phyloP scores from a whole-genome alignment of 92 coral and sea anemone species.

The Umimayanthus chanpuru region DNA sequence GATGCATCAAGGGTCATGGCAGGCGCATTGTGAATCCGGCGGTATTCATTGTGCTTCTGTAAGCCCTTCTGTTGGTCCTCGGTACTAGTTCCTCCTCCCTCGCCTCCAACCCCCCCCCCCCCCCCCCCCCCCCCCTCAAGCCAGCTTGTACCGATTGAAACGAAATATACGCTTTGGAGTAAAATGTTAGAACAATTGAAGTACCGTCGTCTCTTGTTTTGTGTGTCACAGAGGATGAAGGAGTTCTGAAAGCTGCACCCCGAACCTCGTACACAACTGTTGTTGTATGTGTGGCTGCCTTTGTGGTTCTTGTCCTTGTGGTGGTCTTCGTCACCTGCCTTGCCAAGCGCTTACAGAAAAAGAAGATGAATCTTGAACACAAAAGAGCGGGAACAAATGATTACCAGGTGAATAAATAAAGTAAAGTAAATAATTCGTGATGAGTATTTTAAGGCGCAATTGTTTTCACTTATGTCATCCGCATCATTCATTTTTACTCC shows the following conservation, averaged over 20 bases:
- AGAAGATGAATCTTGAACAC: constrained; percentile 70
- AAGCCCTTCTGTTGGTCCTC: too few relatives aligned
- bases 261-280: constrained; percentile 55
- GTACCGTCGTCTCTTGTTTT: neutral
- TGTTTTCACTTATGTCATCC: neutral
- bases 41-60: too few relatives aligned
- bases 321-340: constrained; percentile 45
- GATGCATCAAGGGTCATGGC: too few relatives aligned
- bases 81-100: too few relatives aligned
- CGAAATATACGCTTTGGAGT: too few relatives aligned
- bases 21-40: too few relatives aligned
- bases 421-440: neutral
- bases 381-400: constrained; percentile 56
- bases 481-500: too few relatives aligned
- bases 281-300: constrained; percentile 51
- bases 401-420: constrained; percentile 59
- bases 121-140: too few relatives aligned
- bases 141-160: too few relatives aligned
- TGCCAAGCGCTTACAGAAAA: constrained; percentile 72
- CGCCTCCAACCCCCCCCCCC: too few relatives aligned
- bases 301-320: constrained; percentile 57
- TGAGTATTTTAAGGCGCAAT: neutral
- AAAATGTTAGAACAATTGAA: too few relatives aligned
- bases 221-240: neutral
- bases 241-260: neutral